phyloP scores from a whole-genome alignment of 1,140 invertebrate genomes.

The Neodiprion fabricii region DNA sequence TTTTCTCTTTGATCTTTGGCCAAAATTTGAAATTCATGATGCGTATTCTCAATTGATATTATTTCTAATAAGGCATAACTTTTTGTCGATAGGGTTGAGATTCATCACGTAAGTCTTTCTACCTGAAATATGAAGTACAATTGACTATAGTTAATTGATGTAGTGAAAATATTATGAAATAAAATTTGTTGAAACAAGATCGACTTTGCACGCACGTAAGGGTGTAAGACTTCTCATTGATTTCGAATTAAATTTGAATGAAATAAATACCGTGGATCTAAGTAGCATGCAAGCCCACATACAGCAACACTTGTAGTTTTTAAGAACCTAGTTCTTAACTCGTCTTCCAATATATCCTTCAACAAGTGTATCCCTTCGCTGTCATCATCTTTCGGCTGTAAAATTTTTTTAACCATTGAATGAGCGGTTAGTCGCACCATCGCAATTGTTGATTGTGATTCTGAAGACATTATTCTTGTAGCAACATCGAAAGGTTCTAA shows the following conservation, averaged over 20 bases:
- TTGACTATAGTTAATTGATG: too few relatives aligned
- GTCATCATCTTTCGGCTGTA: background rate
- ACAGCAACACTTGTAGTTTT: too few relatives aligned
- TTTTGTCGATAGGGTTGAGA: background rate
- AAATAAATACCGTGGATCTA: too few relatives aligned
- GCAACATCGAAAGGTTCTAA: slow-evolving; percentile 19
- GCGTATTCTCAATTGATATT: background rate
- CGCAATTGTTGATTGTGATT: slow-evolving; percentile 17
- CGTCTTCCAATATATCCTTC: slow-evolving; percentile 8
- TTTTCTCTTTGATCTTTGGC: slow-evolving; percentile 9
- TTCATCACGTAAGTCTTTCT: background rate
- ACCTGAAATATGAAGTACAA: too few relatives aligned
- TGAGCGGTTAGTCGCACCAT: slow-evolving; percentile 20
- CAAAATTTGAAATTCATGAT: background rate
- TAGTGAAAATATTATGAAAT: too few relatives aligned
- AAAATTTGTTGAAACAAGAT: too few relatives aligned
- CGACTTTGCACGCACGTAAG: too few relatives aligned
- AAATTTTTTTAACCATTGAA: slow-evolving; percentile 14
- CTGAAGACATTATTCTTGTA: slow-evolving; percentile 20
- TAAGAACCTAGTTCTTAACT: too few relatives aligned
- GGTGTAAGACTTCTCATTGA: too few relatives aligned
- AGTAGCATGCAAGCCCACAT: too few relatives aligned
- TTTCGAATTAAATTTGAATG: too few relatives aligned
- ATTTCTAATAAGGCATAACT: background rate
- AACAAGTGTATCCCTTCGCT: background rate